Base-by-base conservation (phyloP, 2,888 invertebrate genomes). In the Torymus tubicola region DNA sequence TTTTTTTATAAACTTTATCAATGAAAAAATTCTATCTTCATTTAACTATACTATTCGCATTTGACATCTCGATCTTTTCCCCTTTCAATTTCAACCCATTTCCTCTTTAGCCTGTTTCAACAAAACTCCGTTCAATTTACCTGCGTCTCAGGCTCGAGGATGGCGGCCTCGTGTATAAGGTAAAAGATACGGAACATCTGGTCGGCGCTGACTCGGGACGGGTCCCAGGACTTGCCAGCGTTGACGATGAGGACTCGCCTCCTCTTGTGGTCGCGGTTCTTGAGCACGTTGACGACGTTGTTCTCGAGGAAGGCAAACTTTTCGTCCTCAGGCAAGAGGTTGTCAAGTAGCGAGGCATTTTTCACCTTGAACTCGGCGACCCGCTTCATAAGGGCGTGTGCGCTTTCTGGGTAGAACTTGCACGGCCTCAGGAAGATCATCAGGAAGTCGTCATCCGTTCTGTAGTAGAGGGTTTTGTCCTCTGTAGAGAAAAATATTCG, bases 351-450 rank as follows among this genome's bases (percentile, higher is more conserved):
- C 0, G 92, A 88, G 1, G 93, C 93, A 87, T 96, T 92, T 84
- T 95, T 95, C 67, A 94, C 93, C 87, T 94, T 96, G 90, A 96
- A 96, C 82, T 94, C 94, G 2, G 96, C 95, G 71, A 94, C 93
- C 80, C 95, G 93, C 88, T 94, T 94, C 95, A 97, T 95, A 94
- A 96, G 91, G 87, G 94, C 94, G 78, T 94, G 91, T 0, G 96
- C 96, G 91, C 96, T 96, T 86, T 96, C 93, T 0, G 96, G 95
- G 86, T 96, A 96, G 92, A 93, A 97, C 90, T 97, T 96, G 91
- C 95, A 95, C 42, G 96, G 96, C 80, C 97, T 93, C 78, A 97
- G 91, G 88, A 96, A 96, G 82, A 96, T 95, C n/a, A 94, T 92
- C 12, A 97, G 92, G 63, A 95, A 93, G 53, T 95, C 95, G 85